Conservation (phyloP, 2,113 vertebrate species). For the Callopanchax toddi region DNA sequence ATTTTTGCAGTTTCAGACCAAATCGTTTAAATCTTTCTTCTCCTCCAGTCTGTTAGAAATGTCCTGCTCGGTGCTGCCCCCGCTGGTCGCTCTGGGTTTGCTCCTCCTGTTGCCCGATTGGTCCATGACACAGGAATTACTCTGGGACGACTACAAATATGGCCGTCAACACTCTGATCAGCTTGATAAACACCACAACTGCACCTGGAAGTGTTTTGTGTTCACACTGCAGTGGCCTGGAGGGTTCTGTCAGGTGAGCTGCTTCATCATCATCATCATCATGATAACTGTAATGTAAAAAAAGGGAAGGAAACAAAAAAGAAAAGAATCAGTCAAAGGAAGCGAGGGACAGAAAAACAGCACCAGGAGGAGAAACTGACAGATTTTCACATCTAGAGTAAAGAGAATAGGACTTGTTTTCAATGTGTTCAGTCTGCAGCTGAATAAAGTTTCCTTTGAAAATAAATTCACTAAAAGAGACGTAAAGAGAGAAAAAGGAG, state of each 20-base stretch:
- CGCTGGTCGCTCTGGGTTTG: constrained; percentile 37
- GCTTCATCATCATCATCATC: not conserved
- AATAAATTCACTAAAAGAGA: too few species aligned
- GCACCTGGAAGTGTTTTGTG: constrained; percentile 72
- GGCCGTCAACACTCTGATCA: not conserved
- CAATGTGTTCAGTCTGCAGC: too few species aligned
- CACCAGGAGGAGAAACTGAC: too few species aligned
- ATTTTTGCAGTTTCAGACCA: not conserved
- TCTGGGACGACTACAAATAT: constrained; percentile 53
- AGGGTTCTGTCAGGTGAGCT: constrained; percentile 77
- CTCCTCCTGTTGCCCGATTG: constrained; percentile 16
- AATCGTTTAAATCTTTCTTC: not conserved
- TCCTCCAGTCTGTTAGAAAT: constrained; percentile 20
- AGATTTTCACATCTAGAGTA: too few species aligned
- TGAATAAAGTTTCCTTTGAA: too few species aligned
- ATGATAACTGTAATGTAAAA: not conserved
- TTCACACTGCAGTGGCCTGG: constrained; percentile 79
- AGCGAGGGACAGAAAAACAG: too few species aligned
- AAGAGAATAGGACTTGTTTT: too few species aligned
- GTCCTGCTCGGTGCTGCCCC: constrained; percentile 26
- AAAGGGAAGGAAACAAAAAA: too few species aligned
- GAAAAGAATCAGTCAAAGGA: too few species aligned
- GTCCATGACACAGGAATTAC: not conserved
- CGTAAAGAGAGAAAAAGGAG: too few species aligned
- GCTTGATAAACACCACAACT: not conserved